A percentile compares a stretch with the other conserved stretches of the same genome.
Conservation (phyloP, 2,113 vertebrate species). For the Albula goreensis region DNA sequence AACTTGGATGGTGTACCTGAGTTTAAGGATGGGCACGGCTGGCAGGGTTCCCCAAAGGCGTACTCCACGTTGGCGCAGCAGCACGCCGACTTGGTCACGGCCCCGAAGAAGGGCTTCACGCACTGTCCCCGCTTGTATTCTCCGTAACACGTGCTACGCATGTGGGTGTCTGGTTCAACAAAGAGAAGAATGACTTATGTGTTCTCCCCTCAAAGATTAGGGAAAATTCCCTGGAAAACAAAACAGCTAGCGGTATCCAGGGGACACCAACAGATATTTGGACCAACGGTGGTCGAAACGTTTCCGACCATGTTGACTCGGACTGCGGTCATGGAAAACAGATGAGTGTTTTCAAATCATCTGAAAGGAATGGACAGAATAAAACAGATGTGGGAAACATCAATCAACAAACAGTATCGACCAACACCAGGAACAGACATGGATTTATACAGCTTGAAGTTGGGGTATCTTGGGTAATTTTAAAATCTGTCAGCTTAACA, state of each 20-base stretch:
- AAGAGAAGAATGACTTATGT: background rate
- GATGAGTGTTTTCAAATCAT: background rate
- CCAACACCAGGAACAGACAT: too few relatives aligned
- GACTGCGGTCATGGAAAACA: background rate
- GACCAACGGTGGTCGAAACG: too few relatives aligned
- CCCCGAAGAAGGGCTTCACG: constrained; percentile 83
- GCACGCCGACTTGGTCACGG: constrained; percentile 93
- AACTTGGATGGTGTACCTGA: constrained; percentile 75
- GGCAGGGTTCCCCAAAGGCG: constrained; percentile 94
- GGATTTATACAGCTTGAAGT: too few relatives aligned
- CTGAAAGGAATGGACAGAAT: background rate
- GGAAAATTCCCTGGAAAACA: background rate
- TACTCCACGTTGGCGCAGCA: constrained; percentile 90
- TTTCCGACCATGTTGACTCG: background rate
- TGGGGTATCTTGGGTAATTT: too few relatives aligned
- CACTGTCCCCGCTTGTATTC: constrained; percentile 95
- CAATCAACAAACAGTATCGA: background rate
- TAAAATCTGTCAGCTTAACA: too few relatives aligned
- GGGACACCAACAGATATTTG: background rate
- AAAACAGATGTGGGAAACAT: background rate
- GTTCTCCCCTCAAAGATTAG: background rate
- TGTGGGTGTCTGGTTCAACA: constrained; percentile 85
- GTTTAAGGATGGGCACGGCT: constrained; percentile 86
- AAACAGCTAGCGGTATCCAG: background rate
- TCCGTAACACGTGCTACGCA: constrained; percentile 95